A percentile compares a stretch with the other conserved stretches of the same genome.
These are phyloP conservation scores for Sebastes dallii DNA, from an alignment of 2,797 vertebrate species.

Conservation along the genomic window DNA sequence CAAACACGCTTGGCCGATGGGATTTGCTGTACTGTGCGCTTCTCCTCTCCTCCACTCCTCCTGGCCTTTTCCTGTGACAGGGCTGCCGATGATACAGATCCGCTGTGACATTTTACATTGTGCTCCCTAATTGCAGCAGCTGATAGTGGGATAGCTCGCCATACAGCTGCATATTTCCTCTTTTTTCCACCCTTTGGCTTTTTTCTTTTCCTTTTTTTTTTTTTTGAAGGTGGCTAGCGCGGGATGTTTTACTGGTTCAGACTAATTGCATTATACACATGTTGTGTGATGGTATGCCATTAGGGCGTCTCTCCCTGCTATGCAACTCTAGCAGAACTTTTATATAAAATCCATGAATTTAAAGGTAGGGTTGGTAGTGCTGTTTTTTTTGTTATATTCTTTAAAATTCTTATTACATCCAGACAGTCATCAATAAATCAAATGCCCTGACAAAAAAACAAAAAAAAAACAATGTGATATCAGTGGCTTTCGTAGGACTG, in stretches of 20 bases:
- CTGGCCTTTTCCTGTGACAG: constrained; percentile 77
- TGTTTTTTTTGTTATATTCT: no score
- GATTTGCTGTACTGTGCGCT: constrained; percentile 47
- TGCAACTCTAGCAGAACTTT: background rate
- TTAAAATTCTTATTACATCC: no score
- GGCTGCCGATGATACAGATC: constrained; percentile 79
- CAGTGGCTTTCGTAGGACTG: accelerated
- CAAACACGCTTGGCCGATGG: constrained; percentile 63
- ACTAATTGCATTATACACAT: constrained; percentile 41
- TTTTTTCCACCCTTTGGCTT: constrained; percentile 28
- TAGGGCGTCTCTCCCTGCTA: background rate
- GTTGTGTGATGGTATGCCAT: constrained; percentile 27
- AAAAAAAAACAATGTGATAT: no score
- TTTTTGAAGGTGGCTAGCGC: background rate
- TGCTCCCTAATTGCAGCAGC: constrained; percentile 78
- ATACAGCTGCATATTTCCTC: constrained; percentile 68
- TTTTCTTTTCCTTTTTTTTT: constrained; percentile 9
- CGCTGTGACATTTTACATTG: constrained; percentile 82
- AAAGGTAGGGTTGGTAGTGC: no score
- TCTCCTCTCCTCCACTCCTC: constrained; percentile 49
- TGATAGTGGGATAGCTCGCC: constrained; percentile 71
- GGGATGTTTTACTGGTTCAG: background rate
- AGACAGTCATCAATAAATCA: no score
- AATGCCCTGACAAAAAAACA: no score
- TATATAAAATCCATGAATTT: background rate